Base-by-base conservation (phyloP, 1,140 invertebrate genomes). In the Drosophila mauritiana region DNA sequence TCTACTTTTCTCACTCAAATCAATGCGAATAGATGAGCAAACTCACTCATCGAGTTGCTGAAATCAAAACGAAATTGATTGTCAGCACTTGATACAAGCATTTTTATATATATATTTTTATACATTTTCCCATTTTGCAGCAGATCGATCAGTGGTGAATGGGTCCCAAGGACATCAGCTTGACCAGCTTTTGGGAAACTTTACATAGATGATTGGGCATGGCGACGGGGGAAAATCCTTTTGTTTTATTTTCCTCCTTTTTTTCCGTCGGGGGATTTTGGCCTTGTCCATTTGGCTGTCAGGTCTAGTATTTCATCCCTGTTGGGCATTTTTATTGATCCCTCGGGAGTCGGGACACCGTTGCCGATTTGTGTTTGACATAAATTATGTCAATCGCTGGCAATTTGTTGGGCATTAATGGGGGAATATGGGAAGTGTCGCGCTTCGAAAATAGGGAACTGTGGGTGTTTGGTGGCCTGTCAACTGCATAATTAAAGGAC, bases 301-400 rank as follows among this genome's bases (percentile, higher is more conserved):
- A 58, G 67, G 42, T 20, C 46, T 62, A 64, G 59, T 57, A 55
- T 36, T 56, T 68, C 55, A 52, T 57, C 48, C 49, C 34, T 22
- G 59, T 57, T 52, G 56, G 51, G 37, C 56, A 45, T 51, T 75
- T 86, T 86, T 86, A 86, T 86, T 86, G 82, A 64, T 78, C 83
- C 74, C 78, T 15, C 49, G 82, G 69, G 82, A 72, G 52, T 36
- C 56, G 37, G 43, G 51, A 57, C 62, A 58, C 40, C 20, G 45
- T n/a, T 15, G 34, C 53, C 39, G 40, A 76, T 65, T 52, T 69
- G 61, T 73, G 65, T 81, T 84, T 74, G 73, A 75, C 63, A 86
- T 86, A 86, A 86, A 79, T 86, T 86, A 86, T 82, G 82, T 88
- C 82, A 86, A 86, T 88, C 74, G 82, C 59, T 73, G 69, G 69